These are phyloP conservation scores for Chromoteleia sp. DNA, from an alignment of 2,888 invertebrate genomes.

Conservation along the genomic window DNA sequence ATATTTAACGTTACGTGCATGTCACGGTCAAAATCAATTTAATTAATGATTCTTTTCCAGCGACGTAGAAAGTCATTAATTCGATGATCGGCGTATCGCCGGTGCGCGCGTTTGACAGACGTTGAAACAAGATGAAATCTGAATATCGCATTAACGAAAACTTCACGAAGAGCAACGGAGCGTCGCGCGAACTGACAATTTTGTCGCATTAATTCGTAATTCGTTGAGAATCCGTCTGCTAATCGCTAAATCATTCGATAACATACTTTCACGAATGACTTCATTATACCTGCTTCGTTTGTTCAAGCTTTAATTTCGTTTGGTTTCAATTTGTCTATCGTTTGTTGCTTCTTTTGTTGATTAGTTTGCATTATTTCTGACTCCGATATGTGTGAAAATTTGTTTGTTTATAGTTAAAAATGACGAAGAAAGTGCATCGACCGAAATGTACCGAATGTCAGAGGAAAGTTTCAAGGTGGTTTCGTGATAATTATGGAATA, in stretches of 20 bases:
- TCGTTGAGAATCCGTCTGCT: too few species aligned
- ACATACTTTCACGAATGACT: too few species aligned
- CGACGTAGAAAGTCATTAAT: conserved; percentile 13
- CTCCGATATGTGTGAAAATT: conserved; percentile 7
- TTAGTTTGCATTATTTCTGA: not conserved
- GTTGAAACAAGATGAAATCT: conserved; percentile 15
- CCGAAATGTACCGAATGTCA: conserved; percentile 30
- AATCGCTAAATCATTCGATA: too few species aligned
- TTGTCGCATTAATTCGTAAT: not conserved
- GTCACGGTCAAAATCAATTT: conserved; percentile 41
- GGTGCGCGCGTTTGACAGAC: conserved; percentile 18
- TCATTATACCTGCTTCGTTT: not conserved
- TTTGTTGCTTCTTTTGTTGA: not conserved
- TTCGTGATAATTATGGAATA: conserved; percentile 71
- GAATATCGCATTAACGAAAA: conserved; percentile 13
- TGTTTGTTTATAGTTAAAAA: conserved; percentile 61
- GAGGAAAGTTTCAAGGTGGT: conserved; percentile 65
- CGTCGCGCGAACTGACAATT: conserved; percentile 1
- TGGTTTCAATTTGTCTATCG: not conserved
- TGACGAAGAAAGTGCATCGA: conserved; percentile 57
- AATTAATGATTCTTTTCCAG: conserved; percentile 35
- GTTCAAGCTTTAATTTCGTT: not conserved
- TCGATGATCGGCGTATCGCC: not conserved
- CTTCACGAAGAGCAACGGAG: not conserved
- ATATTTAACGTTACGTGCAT: conserved; percentile 45